These are phyloP conservation scores for Micrasema longulum DNA, from an alignment of 1,140 invertebrate species.

Conservation along the genomic window DNA sequence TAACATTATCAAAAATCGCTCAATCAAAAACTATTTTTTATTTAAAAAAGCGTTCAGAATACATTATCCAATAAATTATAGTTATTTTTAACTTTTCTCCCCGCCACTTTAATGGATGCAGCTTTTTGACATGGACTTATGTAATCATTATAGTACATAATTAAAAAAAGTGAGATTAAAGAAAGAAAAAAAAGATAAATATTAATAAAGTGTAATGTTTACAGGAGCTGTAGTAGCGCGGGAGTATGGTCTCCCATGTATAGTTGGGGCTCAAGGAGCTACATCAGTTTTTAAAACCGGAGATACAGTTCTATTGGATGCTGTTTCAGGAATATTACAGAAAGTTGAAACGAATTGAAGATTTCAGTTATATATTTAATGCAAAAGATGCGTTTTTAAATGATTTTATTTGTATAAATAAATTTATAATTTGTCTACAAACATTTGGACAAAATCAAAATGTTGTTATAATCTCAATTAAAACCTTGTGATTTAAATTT, in stretches of 20 bases:
- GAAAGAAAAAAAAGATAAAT: too few relatives aligned
- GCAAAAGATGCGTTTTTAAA: background rate
- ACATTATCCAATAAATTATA: too few relatives aligned
- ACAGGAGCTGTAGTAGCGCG: constrained; percentile 87
- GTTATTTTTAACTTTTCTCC: too few relatives aligned
- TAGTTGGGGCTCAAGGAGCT: constrained; percentile 79
- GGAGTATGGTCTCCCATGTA: constrained; percentile 87
- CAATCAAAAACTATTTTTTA: too few relatives aligned
- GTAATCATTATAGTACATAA: too few relatives aligned
- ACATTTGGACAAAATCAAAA: background rate
- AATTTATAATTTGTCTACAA: background rate
- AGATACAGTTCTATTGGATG: constrained; percentile 65
- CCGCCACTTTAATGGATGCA: too few relatives aligned
- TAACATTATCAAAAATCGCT: too few relatives aligned
- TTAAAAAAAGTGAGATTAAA: too few relatives aligned
- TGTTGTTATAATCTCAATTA: background rate
- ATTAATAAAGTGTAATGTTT: background rate
- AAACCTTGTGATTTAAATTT: too few relatives aligned
- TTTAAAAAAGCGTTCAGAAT: too few relatives aligned
- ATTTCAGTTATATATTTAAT: constrained; percentile 4
- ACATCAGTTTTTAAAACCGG: constrained; percentile 79
- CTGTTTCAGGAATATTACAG: constrained; percentile 57
- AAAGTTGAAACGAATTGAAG: constrained; percentile 7
- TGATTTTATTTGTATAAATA: too few relatives aligned
- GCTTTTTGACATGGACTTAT: too few relatives aligned